Evolutionary conservation across 1,140 invertebrate species (phyloP).

Genomic region (Formica selysi): DNA sequence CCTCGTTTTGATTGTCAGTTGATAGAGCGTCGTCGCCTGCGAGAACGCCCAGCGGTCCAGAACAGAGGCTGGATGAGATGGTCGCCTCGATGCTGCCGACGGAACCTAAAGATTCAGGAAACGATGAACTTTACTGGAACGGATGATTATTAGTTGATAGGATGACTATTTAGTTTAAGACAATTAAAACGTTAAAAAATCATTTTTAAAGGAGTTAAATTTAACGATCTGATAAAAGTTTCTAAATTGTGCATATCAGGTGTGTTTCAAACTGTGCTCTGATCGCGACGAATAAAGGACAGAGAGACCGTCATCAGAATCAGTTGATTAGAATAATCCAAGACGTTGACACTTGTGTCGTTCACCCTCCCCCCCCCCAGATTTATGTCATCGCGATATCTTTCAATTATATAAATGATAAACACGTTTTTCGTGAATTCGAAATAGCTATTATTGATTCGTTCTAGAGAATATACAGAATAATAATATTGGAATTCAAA

Average conservation of each 20-base stretch:
- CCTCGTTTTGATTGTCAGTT: constrained; percentile 80
- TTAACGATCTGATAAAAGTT: background rate
- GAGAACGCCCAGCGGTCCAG: constrained; percentile 80
- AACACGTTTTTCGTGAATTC: background rate
- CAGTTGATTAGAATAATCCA: background rate
- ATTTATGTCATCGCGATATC: background rate
- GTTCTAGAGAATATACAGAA: background rate
- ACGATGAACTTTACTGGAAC: background rate
- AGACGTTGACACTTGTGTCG: background rate
- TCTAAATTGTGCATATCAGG: background rate
- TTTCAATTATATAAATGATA: background rate
- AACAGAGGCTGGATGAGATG: constrained; percentile 83
- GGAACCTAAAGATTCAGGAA: constrained; percentile 75
- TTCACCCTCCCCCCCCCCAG: no score
- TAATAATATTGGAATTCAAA: background rate
- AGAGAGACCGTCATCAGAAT: background rate
- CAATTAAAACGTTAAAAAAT: background rate
- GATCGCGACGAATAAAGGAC: background rate
- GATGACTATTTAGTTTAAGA: background rate
- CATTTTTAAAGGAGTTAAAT: background rate
- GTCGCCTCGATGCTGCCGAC: constrained; percentile 85
- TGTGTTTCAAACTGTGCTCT: background rate
- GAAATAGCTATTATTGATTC: background rate
- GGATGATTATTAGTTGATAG: background rate
- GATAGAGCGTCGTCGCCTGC: constrained; percentile 79